Conservation (phyloP, 2,888 invertebrate species). For the Xestia sexstrigata region DNA sequence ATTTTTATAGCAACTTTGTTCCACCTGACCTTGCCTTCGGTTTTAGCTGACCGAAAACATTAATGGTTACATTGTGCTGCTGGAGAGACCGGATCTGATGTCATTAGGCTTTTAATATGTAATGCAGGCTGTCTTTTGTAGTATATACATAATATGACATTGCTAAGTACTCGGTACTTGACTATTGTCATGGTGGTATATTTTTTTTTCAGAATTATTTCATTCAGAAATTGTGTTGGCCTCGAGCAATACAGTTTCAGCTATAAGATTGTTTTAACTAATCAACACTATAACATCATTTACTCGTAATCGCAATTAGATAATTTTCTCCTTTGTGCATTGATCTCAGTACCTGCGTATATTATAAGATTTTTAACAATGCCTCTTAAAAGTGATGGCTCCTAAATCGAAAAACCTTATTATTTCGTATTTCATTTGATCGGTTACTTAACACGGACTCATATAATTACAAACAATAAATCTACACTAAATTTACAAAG, state of each 20-base stretch:
- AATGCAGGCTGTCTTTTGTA: slow-evolving; percentile 10
- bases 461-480: neutral
- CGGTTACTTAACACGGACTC: neutral
- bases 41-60: slow-evolving; percentile 27
- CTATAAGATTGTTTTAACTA: neutral
- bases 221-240: too few species aligned
- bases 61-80: slow-evolving; percentile 50
- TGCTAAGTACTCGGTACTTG: slow-evolving; percentile 19
- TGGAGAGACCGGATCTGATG: slow-evolving; percentile 50
- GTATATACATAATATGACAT: slow-evolving; percentile 8
- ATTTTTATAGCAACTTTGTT: slow-evolving; percentile 28
- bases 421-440: neutral
- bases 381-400: neutral
- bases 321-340: neutral
- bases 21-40: slow-evolving; percentile 28
- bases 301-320: neutral
- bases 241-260: neutral
- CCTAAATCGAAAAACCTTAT: neutral
- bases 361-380: too few species aligned
- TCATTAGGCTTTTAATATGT: slow-evolving; percentile 35
- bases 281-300: neutral
- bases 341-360: too few species aligned
- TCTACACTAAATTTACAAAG: neutral
- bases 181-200: neutral
- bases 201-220: too few species aligned